Evolutionary conservation across 2,113 vertebrate genomes (phyloP).

Genomic region (Phaethornis superciliosus): DNA sequence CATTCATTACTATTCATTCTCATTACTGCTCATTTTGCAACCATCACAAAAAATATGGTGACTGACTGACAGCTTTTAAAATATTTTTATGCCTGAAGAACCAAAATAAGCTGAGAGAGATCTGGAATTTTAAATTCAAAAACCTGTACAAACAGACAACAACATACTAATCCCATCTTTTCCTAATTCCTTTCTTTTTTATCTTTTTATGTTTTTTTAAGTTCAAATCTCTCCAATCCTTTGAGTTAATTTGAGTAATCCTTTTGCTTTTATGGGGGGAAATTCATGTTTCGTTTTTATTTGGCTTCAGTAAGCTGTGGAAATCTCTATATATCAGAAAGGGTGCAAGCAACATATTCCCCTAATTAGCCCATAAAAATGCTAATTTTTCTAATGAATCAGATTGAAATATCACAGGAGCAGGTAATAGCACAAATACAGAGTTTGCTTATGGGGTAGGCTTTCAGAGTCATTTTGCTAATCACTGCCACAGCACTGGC

Average conservation of each 20-base stretch:
- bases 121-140: neutral
- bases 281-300: neutral
- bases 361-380: constrained; percentile 68
- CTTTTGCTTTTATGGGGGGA: neutral
- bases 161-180: neutral
- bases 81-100: constrained; percentile 53
- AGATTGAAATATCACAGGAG: constrained; percentile 59
- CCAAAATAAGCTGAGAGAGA: constrained; percentile 44
- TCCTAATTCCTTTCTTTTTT: neutral
- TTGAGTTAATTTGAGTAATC: neutral
- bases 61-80: constrained; percentile 62
- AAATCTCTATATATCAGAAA: neutral
- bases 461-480: constrained; percentile 17
- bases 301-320: neutral
- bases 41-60: constrained; percentile 42
- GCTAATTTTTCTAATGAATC: constrained; percentile 66
- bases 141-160: neutral
- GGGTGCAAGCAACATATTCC: neutral
- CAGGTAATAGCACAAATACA: constrained; percentile 10
- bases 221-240: neutral
- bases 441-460: constrained; percentile 21
- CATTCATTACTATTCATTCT: constrained; percentile 55
- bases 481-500: neutral
- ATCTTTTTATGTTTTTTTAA: neutral
- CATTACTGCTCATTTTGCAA: constrained; percentile 48